phyloP scores from a whole-genome alignment of 1,140 invertebrate genomes.

The Venturia canescens region DNA sequence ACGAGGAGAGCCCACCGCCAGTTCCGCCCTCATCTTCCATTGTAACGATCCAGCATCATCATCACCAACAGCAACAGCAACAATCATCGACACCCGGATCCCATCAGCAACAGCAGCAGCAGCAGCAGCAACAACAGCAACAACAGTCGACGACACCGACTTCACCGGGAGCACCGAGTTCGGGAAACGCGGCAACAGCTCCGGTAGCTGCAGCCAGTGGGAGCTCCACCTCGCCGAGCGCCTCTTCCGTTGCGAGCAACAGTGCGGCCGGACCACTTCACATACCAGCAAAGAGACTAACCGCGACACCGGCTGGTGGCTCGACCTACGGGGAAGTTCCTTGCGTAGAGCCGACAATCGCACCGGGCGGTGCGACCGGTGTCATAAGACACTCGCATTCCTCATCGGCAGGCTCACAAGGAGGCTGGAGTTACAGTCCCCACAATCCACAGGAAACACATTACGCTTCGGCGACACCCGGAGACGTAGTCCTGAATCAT shows the following conservation, averaged over 20 bases:
- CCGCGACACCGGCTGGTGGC: slow-evolving; percentile 71
- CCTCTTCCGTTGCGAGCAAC: slow-evolving; percentile 82
- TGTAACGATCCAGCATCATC: slow-evolving; percentile 72
- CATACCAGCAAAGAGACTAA: slow-evolving; percentile 88
- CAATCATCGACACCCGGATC: slow-evolving; percentile 71
- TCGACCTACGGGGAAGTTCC: slow-evolving; percentile 79
- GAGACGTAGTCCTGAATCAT: slow-evolving; percentile 79
- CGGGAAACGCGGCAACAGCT: slow-evolving; percentile 77
- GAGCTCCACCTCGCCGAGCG: slow-evolving; percentile 82
- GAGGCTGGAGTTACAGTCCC: slow-evolving; percentile 74
- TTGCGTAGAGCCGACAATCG: slow-evolving; percentile 77
- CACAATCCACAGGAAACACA: slow-evolving; percentile 76
- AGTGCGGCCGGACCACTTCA: slow-evolving; percentile 84
- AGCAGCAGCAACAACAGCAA: slow-evolving; percentile 74
- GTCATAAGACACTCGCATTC: slow-evolving; percentile 87
- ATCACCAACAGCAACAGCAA: slow-evolving; percentile 65
- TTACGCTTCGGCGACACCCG: slow-evolving; percentile 68
- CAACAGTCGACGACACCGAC: slow-evolving; percentile 74
- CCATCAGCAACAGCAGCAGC: slow-evolving; percentile 75
- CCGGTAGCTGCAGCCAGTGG: slow-evolving; percentile 79
- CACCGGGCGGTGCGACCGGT: slow-evolving; percentile 71
- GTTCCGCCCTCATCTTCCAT: slow-evolving; percentile 75
- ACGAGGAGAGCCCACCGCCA: slow-evolving; percentile 86
- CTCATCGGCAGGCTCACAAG: slow-evolving; percentile 81
- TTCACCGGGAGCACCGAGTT: slow-evolving; percentile 76